Evolutionary conservation across 1,140 invertebrate species (phyloP), one percentile per base, ranked within the genome.

Genomic region (Bemisia tabaci): DNA sequence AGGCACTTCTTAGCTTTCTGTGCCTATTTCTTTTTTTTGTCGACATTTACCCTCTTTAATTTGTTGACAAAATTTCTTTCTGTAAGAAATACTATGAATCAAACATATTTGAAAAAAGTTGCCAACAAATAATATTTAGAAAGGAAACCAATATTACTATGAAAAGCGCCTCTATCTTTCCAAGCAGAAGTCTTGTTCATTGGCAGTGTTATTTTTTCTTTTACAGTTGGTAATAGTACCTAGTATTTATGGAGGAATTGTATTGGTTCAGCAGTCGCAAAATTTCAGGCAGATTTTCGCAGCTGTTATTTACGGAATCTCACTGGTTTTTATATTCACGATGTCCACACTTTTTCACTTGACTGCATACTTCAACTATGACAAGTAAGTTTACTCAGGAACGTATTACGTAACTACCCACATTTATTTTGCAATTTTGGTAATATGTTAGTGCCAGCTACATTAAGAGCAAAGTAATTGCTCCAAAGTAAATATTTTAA

Each of bases 321-420:
- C 91, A 12, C 80, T 95, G 0, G 85, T 94, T 39, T 83, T 92
- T 62, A 83, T 96, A 26, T 97, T 97, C 78, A 85, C 84, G 22
- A 82, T 94, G 9, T 95, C 92, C n/a, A 94, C 92, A 22, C 84
- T 87, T 72, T 97, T 95, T 81, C 94, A 97, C 75, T 87, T 86
- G 58, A 84, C 92, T 17, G 94, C 89, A 75, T 95, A 88, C 73
- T 87, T 83, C 73, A 82, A 83, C 73, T 83, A 83, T 71, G 82
- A 88, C 68, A 84, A 83, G 88, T 90, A 76, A 79, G 77, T 63
- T 9, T 61, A 17, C 21, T 26, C 22, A 59, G 63, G 1, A 67
- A 33, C 17, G 61, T 65, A 17, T 11, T 24, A 33, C 22, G 11
- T n/a, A 22, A 60, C 33, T 65, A 21, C 39, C 2, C n/a, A 25